phyloP scores from a whole-genome alignment of 2,888 invertebrate genomes.

The Fragum sueziense region DNA sequence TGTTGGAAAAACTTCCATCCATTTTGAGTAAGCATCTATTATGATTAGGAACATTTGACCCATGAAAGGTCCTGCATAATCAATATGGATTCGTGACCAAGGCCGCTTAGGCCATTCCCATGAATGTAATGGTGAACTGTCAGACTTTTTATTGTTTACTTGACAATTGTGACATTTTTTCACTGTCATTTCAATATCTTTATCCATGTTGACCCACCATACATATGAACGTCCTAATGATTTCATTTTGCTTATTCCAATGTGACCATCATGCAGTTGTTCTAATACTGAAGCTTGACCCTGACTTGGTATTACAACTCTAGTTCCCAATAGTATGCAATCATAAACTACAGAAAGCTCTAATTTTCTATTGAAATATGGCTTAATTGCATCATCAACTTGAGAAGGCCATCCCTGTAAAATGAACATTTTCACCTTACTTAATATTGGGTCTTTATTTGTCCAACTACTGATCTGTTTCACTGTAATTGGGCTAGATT shows the following conservation, averaged over 20 bases:
- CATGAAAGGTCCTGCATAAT: conserved; percentile 64
- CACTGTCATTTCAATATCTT: conserved; percentile 42
- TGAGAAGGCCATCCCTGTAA: not conserved
- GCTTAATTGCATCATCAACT: conserved; percentile 1
- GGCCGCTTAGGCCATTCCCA: conserved; percentile 66
- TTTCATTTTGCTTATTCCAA: conserved; percentile 62
- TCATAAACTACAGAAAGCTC: not conserved
- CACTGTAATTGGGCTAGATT: not conserved
- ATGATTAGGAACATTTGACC: conserved; percentile 59
- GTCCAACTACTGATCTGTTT: conserved; percentile 1
- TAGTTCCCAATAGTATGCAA: conserved; percentile 2
- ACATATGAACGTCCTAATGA: conserved; percentile 54
- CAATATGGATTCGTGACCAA: conserved; percentile 69
- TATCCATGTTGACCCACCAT: conserved; percentile 64
- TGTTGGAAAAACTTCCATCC: conserved; percentile 50
- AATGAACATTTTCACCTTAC: no score
- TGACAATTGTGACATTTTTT: conserved; percentile 55
- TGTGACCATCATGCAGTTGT: conserved; percentile 51
- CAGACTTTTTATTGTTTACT: conserved; percentile 42
- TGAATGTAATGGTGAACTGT: conserved; percentile 63
- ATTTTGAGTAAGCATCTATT: conserved; percentile 65
- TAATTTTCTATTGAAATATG: not conserved
- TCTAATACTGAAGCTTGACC: not conserved
- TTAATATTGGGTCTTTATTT: not conserved
- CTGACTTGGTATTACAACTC: not conserved